Conservation (phyloP, 2,888 invertebrate genomes). For the Idaea dimidiata region DNA sequence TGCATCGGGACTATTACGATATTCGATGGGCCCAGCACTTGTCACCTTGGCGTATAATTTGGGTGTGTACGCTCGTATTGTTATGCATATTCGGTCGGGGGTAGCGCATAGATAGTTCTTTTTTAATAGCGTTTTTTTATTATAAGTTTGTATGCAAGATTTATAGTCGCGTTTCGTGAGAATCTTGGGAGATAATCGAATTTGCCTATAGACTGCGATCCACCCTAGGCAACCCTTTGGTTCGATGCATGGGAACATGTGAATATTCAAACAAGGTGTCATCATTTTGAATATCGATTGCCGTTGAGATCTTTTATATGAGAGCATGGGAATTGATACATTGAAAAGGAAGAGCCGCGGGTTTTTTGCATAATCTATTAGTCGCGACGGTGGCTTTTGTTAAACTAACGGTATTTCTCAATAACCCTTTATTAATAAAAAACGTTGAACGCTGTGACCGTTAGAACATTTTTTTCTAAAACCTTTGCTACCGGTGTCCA, state of each 20-base stretch:
- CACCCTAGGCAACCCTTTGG: constrained; percentile 71
- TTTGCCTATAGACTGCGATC: constrained; percentile 76
- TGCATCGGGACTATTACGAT: constrained; percentile 36
- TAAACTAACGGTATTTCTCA: constrained; percentile 63
- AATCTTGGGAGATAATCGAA: constrained; percentile 77
- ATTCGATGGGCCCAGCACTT: constrained; percentile 66
- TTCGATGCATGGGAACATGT: constrained; percentile 72
- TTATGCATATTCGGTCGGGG: constrained; percentile 73
- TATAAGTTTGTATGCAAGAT: constrained; percentile 76
- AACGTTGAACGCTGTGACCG: constrained; percentile 66
- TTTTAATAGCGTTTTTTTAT: constrained; percentile 75
- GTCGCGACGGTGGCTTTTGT: constrained; percentile 57
- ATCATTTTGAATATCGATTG: constrained; percentile 80
- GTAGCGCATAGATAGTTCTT: constrained; percentile 72
- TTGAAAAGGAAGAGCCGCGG: constrained; percentile 72
- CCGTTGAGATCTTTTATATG: constrained; percentile 65
- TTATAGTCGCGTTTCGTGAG: constrained; percentile 77
- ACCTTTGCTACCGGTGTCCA: constrained; percentile 49
- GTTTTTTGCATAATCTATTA: constrained; percentile 79
- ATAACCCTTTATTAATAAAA: constrained; percentile 37
- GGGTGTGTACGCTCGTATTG: constrained; percentile 69
- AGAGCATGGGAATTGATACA: constrained; percentile 76
- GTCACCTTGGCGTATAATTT: constrained; percentile 78
- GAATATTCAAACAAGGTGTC: constrained; percentile 81
- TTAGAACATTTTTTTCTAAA: constrained; percentile 54